A percentile compares a stretch with the other conserved stretches of the same genome.
Conservation (phyloP, 2,797 vertebrate species). For the Staurois parvus region DNA sequence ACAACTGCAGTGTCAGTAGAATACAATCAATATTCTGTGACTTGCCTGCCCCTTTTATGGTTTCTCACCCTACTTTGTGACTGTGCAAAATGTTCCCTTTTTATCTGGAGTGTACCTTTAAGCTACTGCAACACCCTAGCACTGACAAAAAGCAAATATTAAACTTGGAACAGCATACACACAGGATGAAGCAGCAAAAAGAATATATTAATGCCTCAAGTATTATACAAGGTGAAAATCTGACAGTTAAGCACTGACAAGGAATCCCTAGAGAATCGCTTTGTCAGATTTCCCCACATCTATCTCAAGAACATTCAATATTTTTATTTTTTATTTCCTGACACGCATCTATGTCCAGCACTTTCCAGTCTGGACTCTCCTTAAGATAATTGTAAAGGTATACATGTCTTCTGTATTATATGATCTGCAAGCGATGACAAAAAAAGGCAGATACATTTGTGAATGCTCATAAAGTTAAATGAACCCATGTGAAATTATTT, state of each 20-base stretch:
- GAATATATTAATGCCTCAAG: conserved; percentile 39
- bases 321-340: not conserved
- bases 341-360: not conserved
- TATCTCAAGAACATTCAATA: not conserved
- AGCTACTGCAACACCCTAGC: not conserved
- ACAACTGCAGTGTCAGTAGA: too few species aligned
- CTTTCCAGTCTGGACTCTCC: not conserved
- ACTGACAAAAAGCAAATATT: conserved; percentile 18
- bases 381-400: not conserved
- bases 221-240: conserved; percentile 11
- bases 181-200: conserved; percentile 8
- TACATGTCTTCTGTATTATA: not conserved
- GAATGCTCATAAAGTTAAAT: too few species aligned
- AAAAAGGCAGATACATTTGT: not conserved
- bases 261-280: conserved; percentile 16
- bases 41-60: too few species aligned
- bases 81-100: too few species aligned
- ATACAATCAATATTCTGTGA: too few species aligned
- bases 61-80: too few species aligned
- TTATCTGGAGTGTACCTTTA: not conserved
- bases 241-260: conserved; percentile 44
- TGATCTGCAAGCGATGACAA: not conserved
- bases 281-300: conserved; percentile 25
- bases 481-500: too few species aligned
- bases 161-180: conserved; percentile 8